Evolutionary conservation across 2,888 invertebrate species (phyloP), one percentile per base, ranked within the genome.

Genomic region (Andricus quercusramuli): DNA sequence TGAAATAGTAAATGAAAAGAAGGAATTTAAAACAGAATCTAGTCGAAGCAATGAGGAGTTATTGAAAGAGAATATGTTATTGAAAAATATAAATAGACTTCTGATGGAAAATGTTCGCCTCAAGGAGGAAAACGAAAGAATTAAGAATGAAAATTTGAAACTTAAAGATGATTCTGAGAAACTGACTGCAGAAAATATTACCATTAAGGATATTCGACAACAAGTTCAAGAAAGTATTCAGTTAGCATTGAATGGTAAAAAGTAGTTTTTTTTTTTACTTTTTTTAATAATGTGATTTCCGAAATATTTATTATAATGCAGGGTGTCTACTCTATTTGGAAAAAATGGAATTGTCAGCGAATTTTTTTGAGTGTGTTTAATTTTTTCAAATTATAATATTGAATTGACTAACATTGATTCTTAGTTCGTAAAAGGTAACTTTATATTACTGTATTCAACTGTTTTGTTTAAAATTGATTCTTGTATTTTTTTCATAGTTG

Each of bases 191-290:
- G 62, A 62, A 62, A 62, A 62, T 62, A 11, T 13, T 3, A 9
- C 2, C 4, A 62, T 62, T 25, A 25, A 25, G 25, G 62, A 62
- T 15, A 62, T 62, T 25, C 62, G 62, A 22, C 13, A 22, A 11
- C 25, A 25, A 62, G 22, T 62, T 13, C 62, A 62, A 62, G 62
- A 62, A 62, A 62, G 62, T 62, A 62, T 62, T 62, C 62, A 25
- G 9, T 22, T 15, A 62, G 62, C 62, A 62, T n/a, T 62, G 3
- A 62, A 15, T 15, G 62, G 25, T 22, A 62, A 25, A 62, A 62
- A 62, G 15, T 62, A 62, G 25, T 25, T 62, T n/a, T 56, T 20
- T 1, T 22, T 62, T n/a, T 56, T n/a, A 2, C 8, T n/a, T 44
- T 37, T 37, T 22, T 44, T 17, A 44, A 44, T n/a, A n/a, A 8